Conservation (phyloP, 64 coral and sea anemone genomes). For the Anthopleura sola region DNA sequence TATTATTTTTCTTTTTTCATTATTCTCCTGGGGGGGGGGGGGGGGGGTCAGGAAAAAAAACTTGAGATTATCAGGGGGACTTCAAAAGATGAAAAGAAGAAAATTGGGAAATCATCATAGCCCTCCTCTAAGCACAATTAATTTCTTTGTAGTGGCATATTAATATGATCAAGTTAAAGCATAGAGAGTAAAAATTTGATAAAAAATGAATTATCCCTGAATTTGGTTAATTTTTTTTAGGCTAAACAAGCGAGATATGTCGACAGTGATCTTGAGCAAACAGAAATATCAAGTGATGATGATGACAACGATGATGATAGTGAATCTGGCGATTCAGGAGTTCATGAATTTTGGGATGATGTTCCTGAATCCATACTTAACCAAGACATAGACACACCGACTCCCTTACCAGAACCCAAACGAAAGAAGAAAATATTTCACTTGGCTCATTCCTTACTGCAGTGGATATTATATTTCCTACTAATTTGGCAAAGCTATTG, state of each 20-base stretch:
- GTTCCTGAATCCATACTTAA: neutral
- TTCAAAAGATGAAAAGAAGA: too few relatives aligned
- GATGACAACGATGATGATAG: neutral
- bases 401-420: neutral
- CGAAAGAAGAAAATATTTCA: conserved; percentile 1
- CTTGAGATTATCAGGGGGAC: too few relatives aligned
- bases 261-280: neutral
- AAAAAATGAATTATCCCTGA: too few relatives aligned
- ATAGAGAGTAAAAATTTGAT: too few relatives aligned
- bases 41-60: too few relatives aligned
- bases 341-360: conserved; percentile 14
- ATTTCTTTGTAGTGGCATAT: neutral
- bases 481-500: conserved; percentile 16
- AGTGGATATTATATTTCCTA: conserved; percentile 36
- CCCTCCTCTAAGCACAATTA: neutral
- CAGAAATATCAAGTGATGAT: neutral
- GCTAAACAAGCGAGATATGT: neutral
- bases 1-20: too few relatives aligned
- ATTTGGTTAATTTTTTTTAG: too few relatives aligned
- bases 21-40: too few relatives aligned
- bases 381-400: neutral
- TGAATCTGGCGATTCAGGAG: neutral
- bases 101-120: too few relatives aligned
- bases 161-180: too few relatives aligned
- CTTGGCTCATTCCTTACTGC: neutral